Percentiles rank a stretch among this genome's conserved stretches.
These are phyloP conservation scores for Archips xylosteana DNA, from an alignment of 2,888 invertebrate species.

Conservation along the genomic window DNA sequence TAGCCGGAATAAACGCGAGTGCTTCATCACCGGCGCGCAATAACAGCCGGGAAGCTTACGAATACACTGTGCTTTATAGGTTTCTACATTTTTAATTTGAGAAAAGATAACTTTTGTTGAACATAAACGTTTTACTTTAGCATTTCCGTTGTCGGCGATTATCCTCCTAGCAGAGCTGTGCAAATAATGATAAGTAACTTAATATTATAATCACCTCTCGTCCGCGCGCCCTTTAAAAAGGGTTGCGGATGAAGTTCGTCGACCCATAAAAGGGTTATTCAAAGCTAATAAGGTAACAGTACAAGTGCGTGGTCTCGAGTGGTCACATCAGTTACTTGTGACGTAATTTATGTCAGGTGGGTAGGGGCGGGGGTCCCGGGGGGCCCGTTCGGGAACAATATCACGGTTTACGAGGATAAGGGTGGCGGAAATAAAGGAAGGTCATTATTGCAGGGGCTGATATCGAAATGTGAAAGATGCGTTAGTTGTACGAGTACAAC, in stretches of 20 bases:
- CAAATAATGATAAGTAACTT: conserved; percentile 24
- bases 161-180: background rate
- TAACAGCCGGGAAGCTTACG: conserved; percentile 20
- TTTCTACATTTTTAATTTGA: conserved; percentile 4
- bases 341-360: conserved; percentile 35
- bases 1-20: conserved; percentile 7
- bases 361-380: background rate
- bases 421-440: conserved; percentile 19
- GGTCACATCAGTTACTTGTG: conserved; percentile 30
- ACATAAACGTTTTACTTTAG: too few species aligned
- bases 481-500: conserved; percentile 4
- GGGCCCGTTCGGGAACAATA: conserved; percentile 10
- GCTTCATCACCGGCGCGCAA: background rate
- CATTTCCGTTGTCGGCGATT: background rate
- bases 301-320: conserved; percentile 30
- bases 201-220: conserved; percentile 20
- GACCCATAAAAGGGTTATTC: conserved; percentile 35
- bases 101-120: background rate
- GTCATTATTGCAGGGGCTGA: conserved; percentile 27
- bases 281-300: conserved; percentile 35
- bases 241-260: conserved; percentile 28
- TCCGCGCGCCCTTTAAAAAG: conserved; percentile 21
- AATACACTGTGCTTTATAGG: conserved; percentile 9
- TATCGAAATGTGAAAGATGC: conserved; percentile 29
- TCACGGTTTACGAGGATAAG: conserved; percentile 24